Conservation (phyloP, 2,888 invertebrate species). For the Pyrrhosoma nymphula region DNA sequence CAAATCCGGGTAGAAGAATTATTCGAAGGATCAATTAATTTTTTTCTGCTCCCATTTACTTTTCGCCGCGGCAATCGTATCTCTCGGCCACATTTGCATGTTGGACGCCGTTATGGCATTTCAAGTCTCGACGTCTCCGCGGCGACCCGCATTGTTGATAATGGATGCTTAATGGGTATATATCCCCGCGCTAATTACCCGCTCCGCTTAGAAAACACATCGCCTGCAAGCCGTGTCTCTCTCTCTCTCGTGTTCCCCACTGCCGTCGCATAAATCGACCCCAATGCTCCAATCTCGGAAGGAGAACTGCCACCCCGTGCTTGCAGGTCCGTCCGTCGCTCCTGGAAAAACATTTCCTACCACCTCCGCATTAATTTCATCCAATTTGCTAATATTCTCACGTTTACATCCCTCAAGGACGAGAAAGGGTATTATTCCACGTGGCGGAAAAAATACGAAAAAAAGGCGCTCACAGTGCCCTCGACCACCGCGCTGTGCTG, state of each 20-base stretch:
- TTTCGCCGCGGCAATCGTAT: not conserved
- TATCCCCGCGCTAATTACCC: not conserved
- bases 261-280: slow-evolving; percentile 7
- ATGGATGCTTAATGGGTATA: not conserved
- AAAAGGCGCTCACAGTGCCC: not conserved
- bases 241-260: not conserved
- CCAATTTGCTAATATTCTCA: slow-evolving; percentile 55
- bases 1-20: not conserved
- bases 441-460: not conserved
- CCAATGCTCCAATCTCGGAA: not conserved
- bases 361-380: slow-evolving; percentile 27
- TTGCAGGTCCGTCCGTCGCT: not conserved
- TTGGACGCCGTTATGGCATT: not conserved
- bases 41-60: not conserved
- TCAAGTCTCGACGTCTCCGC: not conserved
- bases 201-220: not conserved
- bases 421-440: slow-evolving; percentile 10
- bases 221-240: not conserved
- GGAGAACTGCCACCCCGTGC: not conserved
- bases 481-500: not conserved
- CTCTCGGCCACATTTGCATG: not conserved
- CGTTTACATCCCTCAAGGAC: slow-evolving; percentile 60
- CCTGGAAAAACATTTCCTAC: not conserved
- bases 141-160: not conserved
- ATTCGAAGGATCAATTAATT: not conserved